Evolutionary conservation across 2,113 vertebrate species (phyloP), one percentile per base, ranked within the genome.

Genomic region (Bos indicus): DNA sequence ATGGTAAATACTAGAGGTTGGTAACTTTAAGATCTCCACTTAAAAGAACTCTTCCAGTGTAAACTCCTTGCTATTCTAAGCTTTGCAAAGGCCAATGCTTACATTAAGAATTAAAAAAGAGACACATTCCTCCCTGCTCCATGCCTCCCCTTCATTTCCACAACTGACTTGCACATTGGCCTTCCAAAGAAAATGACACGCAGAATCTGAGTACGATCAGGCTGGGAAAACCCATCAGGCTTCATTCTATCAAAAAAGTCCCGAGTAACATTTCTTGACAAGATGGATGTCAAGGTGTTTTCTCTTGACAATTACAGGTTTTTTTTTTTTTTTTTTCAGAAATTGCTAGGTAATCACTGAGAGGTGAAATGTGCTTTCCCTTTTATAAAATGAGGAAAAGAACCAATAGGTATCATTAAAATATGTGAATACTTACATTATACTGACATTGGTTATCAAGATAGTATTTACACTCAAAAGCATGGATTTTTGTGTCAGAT

Each of bases 361-460:
- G n/a, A 77, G 43, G 5, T 81, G 7, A 57, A 77, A 59, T 15
- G 26, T 57, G 2, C 23, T 43, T 54, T 74, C 40, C 30, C 74
- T 83, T 90, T 64, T 30, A 94, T n/a, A 94, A 90, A 90, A 94
- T 90, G 23, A 94, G 21, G 40, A 67, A 60, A 80, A 95, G 54
- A 88, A 87, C 51, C 33, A 89, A 28, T 5, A 85, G 33, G 3
- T 74, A 88, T 62, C 40, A 57, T 28, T 88, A 52, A 80, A 51
- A 54, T 89, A 6, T n/a, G 43, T 48, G 64, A 87, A 83, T 46
- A 67, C 48, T 74, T 43, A 83, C 19, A 74, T 67, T 56, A 6
- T 83, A 57, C 33, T 89, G 74, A 52, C 10, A 57, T 30, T 21
- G 33, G 51, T 81, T 93, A 83, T 54, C 67, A 78, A 95, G 71